Evolutionary conservation across 2,113 vertebrate genomes (phyloP), one percentile per base, ranked within the genome.

Genomic region (Periophthalmodon schlosseri): DNA sequence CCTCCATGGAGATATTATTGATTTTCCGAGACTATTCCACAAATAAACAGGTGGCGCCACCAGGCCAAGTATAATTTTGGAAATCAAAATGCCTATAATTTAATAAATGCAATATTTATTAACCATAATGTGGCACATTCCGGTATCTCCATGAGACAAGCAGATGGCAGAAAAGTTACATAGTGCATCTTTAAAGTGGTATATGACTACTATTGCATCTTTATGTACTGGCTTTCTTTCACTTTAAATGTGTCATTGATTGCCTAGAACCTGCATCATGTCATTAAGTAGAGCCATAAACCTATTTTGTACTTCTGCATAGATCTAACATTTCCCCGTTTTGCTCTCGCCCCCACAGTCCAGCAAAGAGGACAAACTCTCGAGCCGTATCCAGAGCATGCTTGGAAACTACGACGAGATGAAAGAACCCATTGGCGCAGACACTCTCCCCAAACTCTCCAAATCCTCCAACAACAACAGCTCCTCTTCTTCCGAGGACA

Each of bases 381-480:
- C 98, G 39, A 99, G 95, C 89, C 96, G 97, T 83, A 99, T 99
- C 91, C 96, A 99, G 95, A 99, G 97, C 92, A 99, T 97, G 96
- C 96, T 99, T 70, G 98, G 98, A 74, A 97, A 99, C 87, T 99
- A 99, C 94, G 98, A 99, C 91, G 96, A 99, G 86, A 98, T 99
- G 98, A 95, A 96, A 91, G 98, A 99, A 86, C 94, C 96, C 9
- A 96, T 98, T 85, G 96, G 96, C 88, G 96, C 96, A 54, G 94
- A 96, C 84, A 93, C 97, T 49, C 92, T 96, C 69, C 95, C 96
- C 70, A 99, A 98, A 91, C 94, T 96, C 70, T 92, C 88, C 80
- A 97, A 98, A 93, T 93, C 96, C 64, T 92, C 96, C 0, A 94
- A 94, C 23, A 94, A 93, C 20, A 56, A 94, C 23, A 94, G 93